Evolutionary conservation across 2,888 invertebrate species (phyloP).

Genomic region (Schizotus pectinicornis): DNA sequence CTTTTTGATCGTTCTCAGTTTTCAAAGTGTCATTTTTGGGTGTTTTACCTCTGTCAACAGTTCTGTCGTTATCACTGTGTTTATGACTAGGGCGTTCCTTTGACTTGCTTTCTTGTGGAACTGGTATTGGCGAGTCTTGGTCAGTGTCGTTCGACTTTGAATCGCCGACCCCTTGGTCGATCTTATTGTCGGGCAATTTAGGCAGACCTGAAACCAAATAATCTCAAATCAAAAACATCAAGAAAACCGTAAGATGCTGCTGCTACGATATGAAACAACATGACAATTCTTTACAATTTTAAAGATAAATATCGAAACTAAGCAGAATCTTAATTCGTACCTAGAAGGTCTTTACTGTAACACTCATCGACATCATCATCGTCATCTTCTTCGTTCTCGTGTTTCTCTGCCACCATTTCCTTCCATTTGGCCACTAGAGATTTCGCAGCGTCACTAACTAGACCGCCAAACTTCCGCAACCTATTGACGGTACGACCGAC

Average conservation of each 20-base stretch:
- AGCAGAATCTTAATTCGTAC: too few species aligned
- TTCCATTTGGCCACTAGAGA: constrained; percentile 88
- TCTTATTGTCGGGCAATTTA: constrained; percentile 4
- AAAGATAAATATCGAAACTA: too few species aligned
- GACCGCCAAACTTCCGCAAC: constrained; percentile 79
- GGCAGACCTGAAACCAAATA: too few species aligned
- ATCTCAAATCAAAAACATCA: too few species aligned
- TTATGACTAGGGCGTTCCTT: background rate
- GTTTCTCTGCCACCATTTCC: constrained; percentile 80
- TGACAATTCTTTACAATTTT: too few species aligned
- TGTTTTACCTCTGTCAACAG: constrained; percentile 24
- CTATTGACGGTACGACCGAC: constrained; percentile 90
- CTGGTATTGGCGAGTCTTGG: background rate
- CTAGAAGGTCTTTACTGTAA: constrained; percentile 11
- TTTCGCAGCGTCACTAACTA: constrained; percentile 82
- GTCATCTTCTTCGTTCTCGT: constrained; percentile 52
- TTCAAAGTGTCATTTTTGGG: constrained; percentile 18
- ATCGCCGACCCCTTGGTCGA: background rate
- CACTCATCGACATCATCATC: constrained; percentile 49
- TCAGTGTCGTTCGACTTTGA: background rate
- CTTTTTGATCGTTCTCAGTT: constrained; percentile 7
- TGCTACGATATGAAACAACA: too few species aligned
- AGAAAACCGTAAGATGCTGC: too few species aligned
- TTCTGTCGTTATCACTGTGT: constrained; percentile 32
- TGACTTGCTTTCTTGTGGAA: background rate